Percentiles rank a stretch among this genome's conserved stretches.
phyloP scores from a whole-genome alignment of 2,113 vertebrate species.

The Octodon degus region DNA sequence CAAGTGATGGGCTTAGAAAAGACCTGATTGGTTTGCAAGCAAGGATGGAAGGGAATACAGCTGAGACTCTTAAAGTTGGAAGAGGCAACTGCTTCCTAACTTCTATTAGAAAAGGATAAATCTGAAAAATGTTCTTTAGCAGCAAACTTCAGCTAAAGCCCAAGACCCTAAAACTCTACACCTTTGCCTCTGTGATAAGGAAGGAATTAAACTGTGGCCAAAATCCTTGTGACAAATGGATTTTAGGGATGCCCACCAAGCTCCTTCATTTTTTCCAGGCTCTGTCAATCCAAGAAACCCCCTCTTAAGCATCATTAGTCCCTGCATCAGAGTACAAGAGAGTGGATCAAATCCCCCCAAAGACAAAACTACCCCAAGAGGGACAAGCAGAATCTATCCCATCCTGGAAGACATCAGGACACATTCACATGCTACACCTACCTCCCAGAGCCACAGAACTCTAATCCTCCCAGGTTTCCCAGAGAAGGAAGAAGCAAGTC shows the following conservation, averaged over 20 bases:
- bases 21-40: not conserved
- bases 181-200: not conserved
- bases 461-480: not conserved
- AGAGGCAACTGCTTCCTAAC: not conserved
- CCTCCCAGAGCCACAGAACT: not conserved
- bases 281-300: not conserved
- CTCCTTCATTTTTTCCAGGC: not conserved
- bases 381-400: not conserved
- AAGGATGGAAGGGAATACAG: not conserved
- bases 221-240: not conserved
- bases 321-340: not conserved
- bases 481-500: not conserved
- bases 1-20: constrained; percentile 11
- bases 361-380: not conserved
- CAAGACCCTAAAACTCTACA: not conserved
- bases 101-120: not conserved
- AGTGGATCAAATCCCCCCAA: not conserved
- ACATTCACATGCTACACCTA: not conserved
- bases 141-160: not conserved
- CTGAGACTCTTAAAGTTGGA: not conserved
- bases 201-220: not conserved
- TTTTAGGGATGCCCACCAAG: not conserved
- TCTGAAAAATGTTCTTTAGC: not conserved
- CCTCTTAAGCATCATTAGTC: not conserved
- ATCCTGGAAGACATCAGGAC: not conserved